phyloP scores from a whole-genome alignment of 2,888 invertebrate genomes.

The Pristionchus maxplancki region DNA sequence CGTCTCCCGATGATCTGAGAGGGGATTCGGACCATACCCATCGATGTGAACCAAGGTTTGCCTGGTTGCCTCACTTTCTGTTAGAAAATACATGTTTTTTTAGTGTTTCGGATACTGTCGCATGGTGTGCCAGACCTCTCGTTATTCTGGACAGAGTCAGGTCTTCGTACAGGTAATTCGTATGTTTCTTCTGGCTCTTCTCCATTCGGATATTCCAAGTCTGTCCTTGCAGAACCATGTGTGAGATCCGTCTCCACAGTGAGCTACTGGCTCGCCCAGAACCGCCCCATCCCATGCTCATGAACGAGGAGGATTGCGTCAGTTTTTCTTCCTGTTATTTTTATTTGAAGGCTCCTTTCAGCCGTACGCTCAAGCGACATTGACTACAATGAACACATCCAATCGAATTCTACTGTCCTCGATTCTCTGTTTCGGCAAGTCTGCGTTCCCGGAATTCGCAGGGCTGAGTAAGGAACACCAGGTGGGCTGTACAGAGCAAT shows the following conservation, averaged over 20 bases:
- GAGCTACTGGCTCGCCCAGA: background rate
- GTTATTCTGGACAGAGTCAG: background rate
- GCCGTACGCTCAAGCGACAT: background rate
- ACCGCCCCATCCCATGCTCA: background rate
- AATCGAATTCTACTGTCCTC: background rate
- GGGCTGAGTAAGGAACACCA: background rate
- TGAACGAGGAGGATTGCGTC: constrained; percentile 11
- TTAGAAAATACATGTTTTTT: no score
- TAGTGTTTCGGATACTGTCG: background rate
- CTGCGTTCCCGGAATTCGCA: background rate
- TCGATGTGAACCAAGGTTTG: background rate
- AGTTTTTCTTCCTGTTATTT: no score
- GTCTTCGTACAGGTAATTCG: background rate
- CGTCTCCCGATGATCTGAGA: background rate
- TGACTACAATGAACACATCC: background rate
- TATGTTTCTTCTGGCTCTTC: no score
- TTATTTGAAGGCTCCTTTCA: no score
- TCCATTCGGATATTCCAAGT: no score
- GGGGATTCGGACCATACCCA: background rate
- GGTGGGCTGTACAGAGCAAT: background rate
- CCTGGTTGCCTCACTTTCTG: background rate
- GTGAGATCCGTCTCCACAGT: background rate
- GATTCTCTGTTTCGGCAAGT: background rate
- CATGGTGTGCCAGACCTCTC: background rate
- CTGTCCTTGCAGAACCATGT: background rate